Evolutionary conservation across 2,113 vertebrate species (phyloP).

Genomic region (Tor tambroides): DNA sequence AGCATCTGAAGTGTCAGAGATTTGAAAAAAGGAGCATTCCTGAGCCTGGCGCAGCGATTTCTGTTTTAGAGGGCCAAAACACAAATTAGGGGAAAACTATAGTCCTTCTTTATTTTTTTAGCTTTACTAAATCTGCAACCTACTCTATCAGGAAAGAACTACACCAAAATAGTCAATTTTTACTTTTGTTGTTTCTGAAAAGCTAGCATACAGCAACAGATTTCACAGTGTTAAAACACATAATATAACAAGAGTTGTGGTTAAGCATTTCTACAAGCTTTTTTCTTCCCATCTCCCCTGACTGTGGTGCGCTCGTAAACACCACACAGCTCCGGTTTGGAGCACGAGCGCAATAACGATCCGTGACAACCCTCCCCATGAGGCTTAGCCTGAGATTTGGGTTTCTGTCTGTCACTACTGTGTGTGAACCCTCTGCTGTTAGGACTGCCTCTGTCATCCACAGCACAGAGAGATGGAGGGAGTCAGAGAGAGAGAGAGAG

Average conservation of each 20-base stretch:
- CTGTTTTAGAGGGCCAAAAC: not conserved
- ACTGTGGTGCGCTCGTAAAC: slow-evolving; percentile 1
- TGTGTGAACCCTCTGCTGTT: slow-evolving; percentile 36
- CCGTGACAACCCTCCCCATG: slow-evolving; percentile 34
- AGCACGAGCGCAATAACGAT: slow-evolving; percentile 10
- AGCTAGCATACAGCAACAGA: not conserved
- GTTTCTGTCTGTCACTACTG: slow-evolving; percentile 33
- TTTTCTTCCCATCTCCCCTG: not conserved
- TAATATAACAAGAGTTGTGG: slow-evolving; percentile 8
- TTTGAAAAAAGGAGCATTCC: not conserved
- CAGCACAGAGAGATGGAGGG: slow-evolving; percentile 38
- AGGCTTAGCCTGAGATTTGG: slow-evolving; percentile 30
- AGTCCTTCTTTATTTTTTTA: too few relatives aligned
- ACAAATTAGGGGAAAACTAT: not conserved
- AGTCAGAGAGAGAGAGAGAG: slow-evolving; percentile 19
- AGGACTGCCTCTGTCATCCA: slow-evolving; percentile 24
- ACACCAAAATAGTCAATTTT: not conserved
- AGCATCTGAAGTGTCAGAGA: not conserved
- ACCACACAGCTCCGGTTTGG: not conserved
- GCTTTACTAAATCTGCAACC: not conserved
- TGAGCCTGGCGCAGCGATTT: not conserved
- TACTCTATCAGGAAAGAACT: not conserved
- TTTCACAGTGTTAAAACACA: not conserved
- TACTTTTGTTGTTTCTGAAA: not conserved
- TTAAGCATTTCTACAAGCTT: slow-evolving; percentile 11